Percentiles rank a stretch among this genome's conserved stretches.
These are phyloP conservation scores for Heliconius sara DNA, from an alignment of 2,888 invertebrate species.

Conservation along the genomic window DNA sequence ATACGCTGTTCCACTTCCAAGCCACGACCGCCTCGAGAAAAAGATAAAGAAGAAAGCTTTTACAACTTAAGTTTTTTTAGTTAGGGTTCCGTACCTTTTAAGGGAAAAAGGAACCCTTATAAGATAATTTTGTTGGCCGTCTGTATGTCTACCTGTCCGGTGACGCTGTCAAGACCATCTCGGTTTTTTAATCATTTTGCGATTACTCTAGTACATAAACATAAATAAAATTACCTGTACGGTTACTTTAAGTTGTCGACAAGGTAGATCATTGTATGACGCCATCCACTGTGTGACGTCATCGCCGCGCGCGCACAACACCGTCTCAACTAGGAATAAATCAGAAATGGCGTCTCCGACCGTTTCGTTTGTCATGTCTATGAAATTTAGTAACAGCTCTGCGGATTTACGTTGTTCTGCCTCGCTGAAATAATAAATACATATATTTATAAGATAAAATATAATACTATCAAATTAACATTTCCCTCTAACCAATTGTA, in stretches of 20 bases:
- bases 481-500: too few species aligned
- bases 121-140: too few species aligned
- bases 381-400: constrained; percentile 86
- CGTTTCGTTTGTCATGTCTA: constrained; percentile 95
- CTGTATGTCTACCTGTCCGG: too few species aligned
- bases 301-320: constrained; percentile 93
- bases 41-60: background rate
- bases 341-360: constrained; percentile 99
- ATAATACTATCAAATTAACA: too few species aligned
- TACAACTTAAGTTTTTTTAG: background rate
- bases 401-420: constrained; percentile 83
- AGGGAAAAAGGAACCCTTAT: too few species aligned
- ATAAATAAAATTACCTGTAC: constrained; percentile 83
- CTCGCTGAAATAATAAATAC: constrained; percentile 58
- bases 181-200: background rate
- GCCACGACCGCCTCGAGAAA: background rate
- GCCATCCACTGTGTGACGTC: constrained; percentile 90
- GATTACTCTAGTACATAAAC: background rate
- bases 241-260: constrained; percentile 93
- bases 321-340: constrained; percentile 95
- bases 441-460: too few species aligned
- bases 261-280: constrained; percentile 94
- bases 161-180: too few species aligned
- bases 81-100: too few species aligned
- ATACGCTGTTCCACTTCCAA: too few species aligned